Evolutionary conservation across 2,113 vertebrate genomes (phyloP), one percentile per base, ranked within the genome.

Genomic region (Merops nubicus): DNA sequence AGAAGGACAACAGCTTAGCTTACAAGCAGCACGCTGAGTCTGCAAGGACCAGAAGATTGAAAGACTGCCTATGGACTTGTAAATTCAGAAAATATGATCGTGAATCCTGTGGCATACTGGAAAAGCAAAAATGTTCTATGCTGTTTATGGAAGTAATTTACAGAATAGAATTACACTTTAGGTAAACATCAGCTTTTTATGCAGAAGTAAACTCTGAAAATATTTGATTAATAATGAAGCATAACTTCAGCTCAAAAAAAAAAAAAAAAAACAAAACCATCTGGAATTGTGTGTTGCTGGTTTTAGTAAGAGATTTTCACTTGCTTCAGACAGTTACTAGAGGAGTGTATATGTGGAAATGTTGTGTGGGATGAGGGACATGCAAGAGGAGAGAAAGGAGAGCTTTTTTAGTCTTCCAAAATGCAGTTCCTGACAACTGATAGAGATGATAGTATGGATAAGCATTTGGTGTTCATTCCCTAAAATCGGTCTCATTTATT

Each of bases 1-100:
- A 93, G 89, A 96, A 94, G 92, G 94, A 88, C 75, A 83, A 80
- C 93, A 96, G 89, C 82, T 93, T 95, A 90, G 94, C 51, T 88
- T 93, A 67, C 75, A 88, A 69, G 68, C 40, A 91, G 59, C 91
- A 65, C 57, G 89, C 93, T 97, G 95, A 96, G 67, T 86, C 63
- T 90, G 88, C 88, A 90, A 89, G 88, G 67, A 88, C 60, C 47
- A 77, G 48, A 62, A 92, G 72, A 88, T 94, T 84, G 89, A 87
- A 96, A 89, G 83, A 65, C 54, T 91, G 48, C 53, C 65, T 92
- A 45, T 59, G 90, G 82, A 93, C 88, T 96, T 95, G 45, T 83
- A 94, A 91, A 76, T 88, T 90, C 73, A 90, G 59, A 67, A 94
- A 65, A 93, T 86, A 67, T 95, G 63, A 38, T 83, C 59, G 34